Evolutionary conservation across 2,113 vertebrate genomes (phyloP).

Genomic region (Cyprinus carpio): DNA sequence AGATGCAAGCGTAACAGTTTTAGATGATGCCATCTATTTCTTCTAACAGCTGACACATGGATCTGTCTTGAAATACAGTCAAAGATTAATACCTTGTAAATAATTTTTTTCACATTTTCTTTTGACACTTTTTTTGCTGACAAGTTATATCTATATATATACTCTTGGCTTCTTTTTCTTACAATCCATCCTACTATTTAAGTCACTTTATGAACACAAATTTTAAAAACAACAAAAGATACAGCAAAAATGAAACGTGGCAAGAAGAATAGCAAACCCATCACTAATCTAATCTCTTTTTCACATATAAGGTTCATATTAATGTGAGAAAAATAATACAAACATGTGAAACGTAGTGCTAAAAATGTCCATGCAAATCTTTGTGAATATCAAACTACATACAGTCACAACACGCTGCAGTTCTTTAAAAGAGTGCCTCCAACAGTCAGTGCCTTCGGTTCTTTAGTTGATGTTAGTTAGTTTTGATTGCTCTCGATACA

Average conservation of each 20-base stretch:
- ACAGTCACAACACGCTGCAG: slow-evolving; percentile 59
- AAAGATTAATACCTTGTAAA: slow-evolving; percentile 54
- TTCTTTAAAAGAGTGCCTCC: slow-evolving; percentile 62
- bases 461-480: slow-evolving; percentile 61
- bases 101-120: slow-evolving; percentile 60
- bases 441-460: slow-evolving; percentile 83
- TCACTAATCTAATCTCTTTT: slow-evolving; percentile 62
- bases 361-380: slow-evolving; percentile 75
- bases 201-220: slow-evolving; percentile 48
- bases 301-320: slow-evolving; percentile 48
- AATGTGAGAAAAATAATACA: slow-evolving; percentile 54
- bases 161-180: slow-evolving; percentile 36
- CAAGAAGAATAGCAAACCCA: slow-evolving; percentile 58
- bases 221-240: slow-evolving; percentile 70
- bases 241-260: slow-evolving; percentile 61
- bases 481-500: slow-evolving; percentile 66
- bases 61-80: slow-evolving; percentile 54
- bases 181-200: slow-evolving; percentile 65
- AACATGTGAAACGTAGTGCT: slow-evolving; percentile 58
- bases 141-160: slow-evolving; percentile 50
- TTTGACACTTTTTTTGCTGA: slow-evolving; percentile 56
- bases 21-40: slow-evolving; percentile 56
- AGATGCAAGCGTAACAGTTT: slow-evolving; percentile 78
- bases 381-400: slow-evolving; percentile 51
- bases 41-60: slow-evolving; percentile 60